Percentiles rank a stretch among this genome's conserved stretches.
Conservation (phyloP, 2,797 vertebrate species). For the Toxotes lorentzi region DNA sequence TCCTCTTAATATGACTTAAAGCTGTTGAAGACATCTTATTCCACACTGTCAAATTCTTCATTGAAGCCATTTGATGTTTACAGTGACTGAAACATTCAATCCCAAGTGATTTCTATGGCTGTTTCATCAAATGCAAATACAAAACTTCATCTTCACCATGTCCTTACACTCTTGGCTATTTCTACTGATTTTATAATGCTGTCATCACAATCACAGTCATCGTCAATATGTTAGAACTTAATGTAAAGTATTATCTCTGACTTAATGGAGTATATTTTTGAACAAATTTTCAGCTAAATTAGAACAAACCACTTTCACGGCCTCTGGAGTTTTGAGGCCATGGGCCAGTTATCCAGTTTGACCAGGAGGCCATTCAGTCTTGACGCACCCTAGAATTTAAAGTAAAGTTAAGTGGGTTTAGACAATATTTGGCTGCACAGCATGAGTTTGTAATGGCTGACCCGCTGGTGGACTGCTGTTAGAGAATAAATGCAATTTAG, state of each 20-base stretch:
- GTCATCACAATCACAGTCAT: not conserved
- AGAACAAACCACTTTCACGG: not conserved
- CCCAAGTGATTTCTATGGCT: not conserved
- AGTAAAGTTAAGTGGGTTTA: not conserved
- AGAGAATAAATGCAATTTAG: not conserved
- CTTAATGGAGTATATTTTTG: not conserved
- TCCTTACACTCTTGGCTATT: not conserved
- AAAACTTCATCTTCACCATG: not conserved
- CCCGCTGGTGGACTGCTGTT: not conserved
- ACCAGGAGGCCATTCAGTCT: not conserved
- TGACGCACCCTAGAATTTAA: not conserved
- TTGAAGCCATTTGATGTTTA: not conserved
- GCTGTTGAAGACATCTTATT: not conserved
- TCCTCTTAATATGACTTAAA: not conserved
- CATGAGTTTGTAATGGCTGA: not conserved
- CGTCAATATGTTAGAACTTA: not conserved
- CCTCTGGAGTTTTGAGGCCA: not conserved
- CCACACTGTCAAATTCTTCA: not conserved
- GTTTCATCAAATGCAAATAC: not conserved
- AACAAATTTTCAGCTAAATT: conserved; percentile 1
- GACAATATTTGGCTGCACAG: not conserved
- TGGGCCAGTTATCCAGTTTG: not conserved
- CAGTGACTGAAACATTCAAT: not conserved
- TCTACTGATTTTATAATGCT: not conserved
- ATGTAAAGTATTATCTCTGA: not conserved